Percentiles rank a stretch among this genome's conserved stretches.
Conservation (phyloP, 2,888 invertebrate species). For the Pterobdella sp. region DNA sequence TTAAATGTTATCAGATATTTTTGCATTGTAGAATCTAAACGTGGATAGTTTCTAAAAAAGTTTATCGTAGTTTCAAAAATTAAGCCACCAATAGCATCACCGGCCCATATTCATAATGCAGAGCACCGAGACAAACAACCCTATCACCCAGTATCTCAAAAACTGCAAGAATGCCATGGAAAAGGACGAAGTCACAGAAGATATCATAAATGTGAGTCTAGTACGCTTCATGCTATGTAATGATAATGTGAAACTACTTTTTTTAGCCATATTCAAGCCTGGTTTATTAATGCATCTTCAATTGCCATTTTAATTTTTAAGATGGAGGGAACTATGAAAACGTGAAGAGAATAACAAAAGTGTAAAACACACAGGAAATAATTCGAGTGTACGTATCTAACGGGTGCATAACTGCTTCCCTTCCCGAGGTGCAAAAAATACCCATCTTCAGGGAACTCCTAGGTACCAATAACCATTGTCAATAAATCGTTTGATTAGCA, state of each 20-base stretch:
- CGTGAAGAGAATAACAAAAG: too few species aligned
- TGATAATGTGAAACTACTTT: too few species aligned
- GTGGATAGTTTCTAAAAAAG: not conserved
- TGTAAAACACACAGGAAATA: conserved; percentile 5
- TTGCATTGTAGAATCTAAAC: not conserved
- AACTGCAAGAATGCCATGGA: too few species aligned
- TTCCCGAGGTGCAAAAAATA: conserved; percentile 21
- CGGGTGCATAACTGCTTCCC: conserved; percentile 9
- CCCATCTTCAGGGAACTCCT: conserved; percentile 17
- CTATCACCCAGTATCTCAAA: too few species aligned
- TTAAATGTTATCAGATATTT: not conserved
- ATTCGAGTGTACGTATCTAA: conserved; percentile 13
- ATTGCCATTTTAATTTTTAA: too few species aligned
- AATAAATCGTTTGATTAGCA: not conserved
- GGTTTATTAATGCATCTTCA: too few species aligned
- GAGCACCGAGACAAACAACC: too few species aligned
- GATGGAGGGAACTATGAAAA: too few species aligned
- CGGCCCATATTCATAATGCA: not conserved
- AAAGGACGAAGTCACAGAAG: not conserved
- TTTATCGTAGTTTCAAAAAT: not conserved
- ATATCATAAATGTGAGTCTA: not conserved
- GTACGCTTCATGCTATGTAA: too few species aligned
- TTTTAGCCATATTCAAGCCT: too few species aligned
- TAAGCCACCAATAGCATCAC: not conserved
- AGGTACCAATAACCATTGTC: not conserved